Percentiles rank a stretch among this genome's conserved stretches.
These are phyloP conservation scores for Sebastolobus altivelis DNA, from an alignment of 2,797 vertebrate species.

Conservation along the genomic window DNA sequence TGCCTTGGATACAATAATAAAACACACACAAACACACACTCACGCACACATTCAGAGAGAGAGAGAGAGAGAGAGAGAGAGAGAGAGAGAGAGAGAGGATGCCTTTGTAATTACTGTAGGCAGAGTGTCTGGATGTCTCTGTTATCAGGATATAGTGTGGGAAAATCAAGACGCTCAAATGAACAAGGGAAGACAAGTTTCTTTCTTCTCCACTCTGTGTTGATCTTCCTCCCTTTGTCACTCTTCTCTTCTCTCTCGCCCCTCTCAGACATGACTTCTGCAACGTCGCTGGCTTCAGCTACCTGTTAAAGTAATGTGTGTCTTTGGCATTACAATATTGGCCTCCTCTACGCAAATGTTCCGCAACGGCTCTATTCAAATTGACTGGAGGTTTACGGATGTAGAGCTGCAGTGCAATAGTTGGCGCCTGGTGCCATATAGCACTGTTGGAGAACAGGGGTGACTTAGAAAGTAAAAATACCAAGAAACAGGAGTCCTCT, in stretches of 20 bases:
- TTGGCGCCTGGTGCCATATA: background rate
- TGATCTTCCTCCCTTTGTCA: conserved; percentile 9
- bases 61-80: conserved; percentile 19
- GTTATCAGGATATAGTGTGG: conserved; percentile 60
- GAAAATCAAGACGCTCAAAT: conserved; percentile 28
- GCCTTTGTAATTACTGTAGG: conserved; percentile 62
- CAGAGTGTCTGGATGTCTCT: conserved; percentile 62
- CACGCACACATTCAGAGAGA: conserved; percentile 74
- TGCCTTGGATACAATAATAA: conserved; percentile 96
- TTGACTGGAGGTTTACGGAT: background rate
- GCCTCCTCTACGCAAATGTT: background rate
- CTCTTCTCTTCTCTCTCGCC: background rate
- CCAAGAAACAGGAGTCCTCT: background rate
- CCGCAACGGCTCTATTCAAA: background rate
- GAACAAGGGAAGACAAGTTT: background rate
- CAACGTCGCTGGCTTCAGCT: background rate
- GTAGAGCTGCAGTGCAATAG: background rate
- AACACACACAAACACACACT: conserved; percentile 91
- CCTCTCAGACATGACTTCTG: background rate
- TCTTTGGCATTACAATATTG: background rate
- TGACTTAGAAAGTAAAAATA: background rate
- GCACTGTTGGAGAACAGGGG: background rate
- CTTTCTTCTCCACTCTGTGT: background rate
- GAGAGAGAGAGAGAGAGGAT: conserved; percentile 17
- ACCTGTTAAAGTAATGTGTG: background rate